phyloP scores from a whole-genome alignment of 2,888 invertebrate species.

The Nineta flava region DNA sequence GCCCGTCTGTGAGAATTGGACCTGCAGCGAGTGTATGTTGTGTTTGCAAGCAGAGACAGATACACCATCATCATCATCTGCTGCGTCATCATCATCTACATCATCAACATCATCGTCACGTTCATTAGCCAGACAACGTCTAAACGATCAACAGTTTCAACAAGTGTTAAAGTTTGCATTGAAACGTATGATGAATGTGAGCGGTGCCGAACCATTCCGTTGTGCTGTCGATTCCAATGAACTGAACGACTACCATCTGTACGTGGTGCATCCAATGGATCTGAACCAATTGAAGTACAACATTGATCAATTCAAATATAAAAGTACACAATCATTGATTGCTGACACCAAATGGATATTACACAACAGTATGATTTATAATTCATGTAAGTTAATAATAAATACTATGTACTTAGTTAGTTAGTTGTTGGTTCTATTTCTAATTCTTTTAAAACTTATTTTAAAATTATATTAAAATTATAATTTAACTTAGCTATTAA shows the following conservation, averaged over 20 bases:
- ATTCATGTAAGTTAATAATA: slow-evolving; percentile 52
- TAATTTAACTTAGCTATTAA: too few species aligned
- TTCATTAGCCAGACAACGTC: slow-evolving; percentile 22
- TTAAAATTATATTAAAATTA: too few species aligned
- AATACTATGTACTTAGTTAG: too few species aligned
- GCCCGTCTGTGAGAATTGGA: slow-evolving; percentile 46
- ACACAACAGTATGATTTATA: slow-evolving; percentile 84
- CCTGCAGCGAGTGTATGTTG: slow-evolving; percentile 73
- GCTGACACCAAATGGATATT: slow-evolving; percentile 87
- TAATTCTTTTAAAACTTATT: slow-evolving; percentile 1
- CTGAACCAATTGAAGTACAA: slow-evolving; percentile 59
- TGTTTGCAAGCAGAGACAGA: slow-evolving; percentile 59
- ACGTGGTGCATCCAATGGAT: slow-evolving; percentile 79
- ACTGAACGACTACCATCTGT: slow-evolving; percentile 65
- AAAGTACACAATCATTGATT: slow-evolving; percentile 76
- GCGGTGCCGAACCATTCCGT: slow-evolving; percentile 70
- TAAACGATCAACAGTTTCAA: slow-evolving; percentile 24
- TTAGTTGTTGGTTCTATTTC: background rate
- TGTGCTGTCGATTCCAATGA: slow-evolving; percentile 52
- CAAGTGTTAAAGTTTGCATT: slow-evolving; percentile 64
- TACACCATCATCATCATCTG: too few species aligned
- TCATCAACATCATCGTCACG: too few species aligned
- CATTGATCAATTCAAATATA: slow-evolving; percentile 58
- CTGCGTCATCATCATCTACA: too few species aligned
- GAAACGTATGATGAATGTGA: slow-evolving; percentile 60